These are phyloP conservation scores for Drosophila triauraria DNA, from an alignment of 1,140 invertebrate genomes.

Conservation along the genomic window DNA sequence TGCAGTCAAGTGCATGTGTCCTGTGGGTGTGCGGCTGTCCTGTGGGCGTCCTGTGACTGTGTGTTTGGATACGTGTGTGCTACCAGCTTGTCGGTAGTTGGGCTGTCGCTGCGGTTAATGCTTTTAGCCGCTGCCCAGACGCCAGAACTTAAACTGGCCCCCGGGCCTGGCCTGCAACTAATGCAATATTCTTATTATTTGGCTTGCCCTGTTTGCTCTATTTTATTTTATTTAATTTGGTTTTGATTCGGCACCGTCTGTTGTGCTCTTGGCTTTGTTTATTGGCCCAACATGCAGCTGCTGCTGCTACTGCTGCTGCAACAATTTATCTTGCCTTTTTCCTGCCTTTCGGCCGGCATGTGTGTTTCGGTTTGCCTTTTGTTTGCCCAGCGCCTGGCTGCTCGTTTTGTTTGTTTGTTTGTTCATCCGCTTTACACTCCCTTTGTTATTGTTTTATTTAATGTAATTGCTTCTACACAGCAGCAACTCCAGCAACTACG, in stretches of 20 bases:
- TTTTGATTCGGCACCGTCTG: conserved; percentile 61
- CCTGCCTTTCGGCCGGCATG: conserved; percentile 42
- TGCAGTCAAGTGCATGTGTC: conserved; percentile 73
- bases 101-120: conserved; percentile 75
- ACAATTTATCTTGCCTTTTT: conserved; percentile 74
- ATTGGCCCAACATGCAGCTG: conserved; percentile 75
- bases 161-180: conserved; percentile 48
- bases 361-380: conserved; percentile 47
- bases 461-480: conserved; percentile 71
- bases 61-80: conserved; percentile 59
- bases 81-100: conserved; percentile 56
- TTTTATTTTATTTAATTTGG: conserved; percentile 76
- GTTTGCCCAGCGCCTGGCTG: conserved; percentile 34
- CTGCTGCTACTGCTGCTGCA: conserved; percentile 62
- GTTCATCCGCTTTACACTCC: conserved; percentile 41
- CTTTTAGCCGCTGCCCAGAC: conserved; percentile 72
- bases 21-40: conserved; percentile 13
- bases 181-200: conserved; percentile 83
- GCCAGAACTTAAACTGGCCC: conserved; percentile 16
- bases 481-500: conserved; percentile 14
- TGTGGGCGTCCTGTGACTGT: conserved; percentile 9
- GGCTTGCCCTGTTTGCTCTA: conserved; percentile 62
- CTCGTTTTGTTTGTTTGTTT: conserved; percentile 40
- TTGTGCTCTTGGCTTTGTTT: conserved; percentile 61
- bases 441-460: conserved; percentile 79